phyloP scores from a whole-genome alignment of 2,113 vertebrate genomes.

The Myotis davidii region DNA sequence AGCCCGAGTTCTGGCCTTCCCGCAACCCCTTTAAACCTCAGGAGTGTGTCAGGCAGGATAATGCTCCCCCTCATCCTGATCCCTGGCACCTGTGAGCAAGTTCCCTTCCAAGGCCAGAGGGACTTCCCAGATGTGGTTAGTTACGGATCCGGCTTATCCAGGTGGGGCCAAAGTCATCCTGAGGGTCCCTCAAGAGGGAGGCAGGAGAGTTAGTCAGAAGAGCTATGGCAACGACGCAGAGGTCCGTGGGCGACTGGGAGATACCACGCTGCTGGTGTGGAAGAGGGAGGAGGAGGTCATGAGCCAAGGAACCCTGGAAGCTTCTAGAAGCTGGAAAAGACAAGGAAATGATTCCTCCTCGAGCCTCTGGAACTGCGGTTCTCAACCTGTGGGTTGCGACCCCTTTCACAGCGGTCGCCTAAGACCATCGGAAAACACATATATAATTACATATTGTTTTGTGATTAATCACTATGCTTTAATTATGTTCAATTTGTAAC shows the following conservation, averaged over 20 bases:
- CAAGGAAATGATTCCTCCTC: background rate
- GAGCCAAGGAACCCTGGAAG: background rate
- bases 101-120: background rate
- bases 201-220: background rate
- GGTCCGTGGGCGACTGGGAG: background rate
- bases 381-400: too few species aligned
- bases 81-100: background rate
- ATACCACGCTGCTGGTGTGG: accelerated
- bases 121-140: too few species aligned
- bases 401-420: too few species aligned
- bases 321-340: background rate
- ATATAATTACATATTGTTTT: too few species aligned
- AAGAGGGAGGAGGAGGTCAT: background rate
- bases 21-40: background rate
- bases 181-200: background rate
- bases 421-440: too few species aligned
- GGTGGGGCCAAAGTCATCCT: background rate
- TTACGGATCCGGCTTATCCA: background rate
- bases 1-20: background rate
- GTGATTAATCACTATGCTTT: too few species aligned
- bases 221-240: background rate
- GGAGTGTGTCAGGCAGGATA: background rate
- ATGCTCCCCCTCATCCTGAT: background rate
- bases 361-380: background rate
- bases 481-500: too few species aligned